Percentiles rank a stretch among this genome's conserved stretches.
phyloP scores from a whole-genome alignment of 2,113 vertebrate genomes.

The Elephantulus edwardii region DNA sequence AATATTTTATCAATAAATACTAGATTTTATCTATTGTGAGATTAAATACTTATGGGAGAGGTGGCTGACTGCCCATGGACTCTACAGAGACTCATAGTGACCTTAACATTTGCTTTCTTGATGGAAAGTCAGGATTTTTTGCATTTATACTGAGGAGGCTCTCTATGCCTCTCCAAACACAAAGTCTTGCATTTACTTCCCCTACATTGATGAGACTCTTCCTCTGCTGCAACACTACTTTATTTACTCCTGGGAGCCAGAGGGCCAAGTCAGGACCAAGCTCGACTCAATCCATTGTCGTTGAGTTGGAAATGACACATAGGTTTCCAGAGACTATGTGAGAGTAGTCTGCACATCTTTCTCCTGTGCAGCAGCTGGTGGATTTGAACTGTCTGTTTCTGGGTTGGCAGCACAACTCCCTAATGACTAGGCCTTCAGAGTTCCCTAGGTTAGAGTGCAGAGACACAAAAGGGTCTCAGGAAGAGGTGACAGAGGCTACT shows the following conservation, averaged over 20 bases:
- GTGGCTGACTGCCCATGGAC: conserved; percentile 73
- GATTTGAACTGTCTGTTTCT: too few species aligned
- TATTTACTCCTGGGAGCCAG: neutral
- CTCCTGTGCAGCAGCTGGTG: too few species aligned
- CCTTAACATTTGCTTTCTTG: conserved; percentile 59
- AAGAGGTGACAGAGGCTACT: neutral
- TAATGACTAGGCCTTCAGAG: too few species aligned
- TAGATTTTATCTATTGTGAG: conserved; percentile 64
- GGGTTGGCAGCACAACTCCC: too few species aligned
- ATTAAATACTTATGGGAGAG: conserved; percentile 64
- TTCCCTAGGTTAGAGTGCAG: too few species aligned
- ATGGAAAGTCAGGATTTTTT: conserved; percentile 48
- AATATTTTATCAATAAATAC: conserved; percentile 78
- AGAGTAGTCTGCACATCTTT: too few species aligned
- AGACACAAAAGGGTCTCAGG: neutral
- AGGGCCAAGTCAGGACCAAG: neutral
- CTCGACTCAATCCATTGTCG: too few species aligned
- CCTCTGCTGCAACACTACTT: neutral
- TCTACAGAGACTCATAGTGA: conserved; percentile 55
- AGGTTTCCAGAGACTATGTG: too few species aligned
- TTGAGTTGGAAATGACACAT: too few species aligned
- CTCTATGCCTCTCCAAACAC: neutral
- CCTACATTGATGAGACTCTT: neutral
- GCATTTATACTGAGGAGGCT: neutral
- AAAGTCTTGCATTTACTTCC: neutral